phyloP scores from a whole-genome alignment of 2,113 vertebrate genomes.

The Lophotis ruficrista region DNA sequence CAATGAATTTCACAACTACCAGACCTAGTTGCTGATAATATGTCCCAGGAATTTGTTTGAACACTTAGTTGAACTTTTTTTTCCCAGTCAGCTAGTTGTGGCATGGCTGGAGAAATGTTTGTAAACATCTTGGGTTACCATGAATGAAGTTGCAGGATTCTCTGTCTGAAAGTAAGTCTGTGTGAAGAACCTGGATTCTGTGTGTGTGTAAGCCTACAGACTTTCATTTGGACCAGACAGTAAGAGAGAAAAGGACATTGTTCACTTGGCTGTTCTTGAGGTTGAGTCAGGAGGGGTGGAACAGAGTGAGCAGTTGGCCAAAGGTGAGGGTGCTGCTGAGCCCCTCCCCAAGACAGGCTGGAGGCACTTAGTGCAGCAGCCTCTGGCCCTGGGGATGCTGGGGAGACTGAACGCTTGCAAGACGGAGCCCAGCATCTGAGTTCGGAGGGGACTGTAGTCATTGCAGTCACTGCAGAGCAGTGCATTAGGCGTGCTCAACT shows the following conservation, averaged over 20 bases:
- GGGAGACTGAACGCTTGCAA: background rate
- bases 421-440: background rate
- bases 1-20: background rate
- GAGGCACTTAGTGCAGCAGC: background rate
- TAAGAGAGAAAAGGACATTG: background rate
- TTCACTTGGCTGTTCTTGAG: background rate
- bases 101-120: background rate
- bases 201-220: background rate
- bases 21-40: background rate
- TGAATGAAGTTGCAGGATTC: background rate
- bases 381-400: background rate
- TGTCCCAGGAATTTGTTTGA: background rate
- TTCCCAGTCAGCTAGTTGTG: background rate
- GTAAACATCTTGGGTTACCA: background rate
- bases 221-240: background rate
- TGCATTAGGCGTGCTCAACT: background rate
- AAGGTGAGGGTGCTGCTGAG: constrained; percentile 35
- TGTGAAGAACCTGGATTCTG: background rate
- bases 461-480: background rate
- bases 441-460: background rate
- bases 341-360: background rate
- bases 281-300: constrained; percentile 26
- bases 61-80: background rate
- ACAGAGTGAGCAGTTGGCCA: background rate
- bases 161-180: background rate